These are phyloP conservation scores for Mylabris sibirica DNA, from an alignment of 2,888 invertebrate genomes.

Conservation along the genomic window DNA sequence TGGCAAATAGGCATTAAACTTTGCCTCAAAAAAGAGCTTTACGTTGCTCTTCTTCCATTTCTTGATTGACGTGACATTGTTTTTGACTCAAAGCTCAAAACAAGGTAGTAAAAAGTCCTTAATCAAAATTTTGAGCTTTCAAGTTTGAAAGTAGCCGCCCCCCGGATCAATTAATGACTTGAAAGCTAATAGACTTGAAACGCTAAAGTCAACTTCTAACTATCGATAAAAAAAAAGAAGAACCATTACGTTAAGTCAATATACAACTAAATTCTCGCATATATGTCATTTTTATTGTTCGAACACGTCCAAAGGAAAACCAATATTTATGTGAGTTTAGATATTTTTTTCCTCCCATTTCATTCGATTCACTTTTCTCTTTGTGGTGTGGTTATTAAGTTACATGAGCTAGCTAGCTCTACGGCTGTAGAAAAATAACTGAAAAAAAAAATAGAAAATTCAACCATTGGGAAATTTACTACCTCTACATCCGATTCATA, in stretches of 20 bases:
- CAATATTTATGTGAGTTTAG: slow-evolving; percentile 52
- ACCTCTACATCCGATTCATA: slow-evolving; percentile 37
- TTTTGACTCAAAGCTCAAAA: too few relatives aligned
- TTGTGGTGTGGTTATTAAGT: slow-evolving; percentile 44
- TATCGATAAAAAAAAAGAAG: neutral
- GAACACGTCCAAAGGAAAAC: slow-evolving; percentile 46
- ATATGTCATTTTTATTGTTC: slow-evolving; percentile 49
- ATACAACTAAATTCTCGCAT: slow-evolving; percentile 42
- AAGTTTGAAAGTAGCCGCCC: too few relatives aligned
- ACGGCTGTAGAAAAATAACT: slow-evolving; percentile 18
- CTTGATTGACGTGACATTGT: too few relatives aligned
- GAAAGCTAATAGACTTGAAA: too few relatives aligned
- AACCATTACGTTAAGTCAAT: slow-evolving; percentile 39
- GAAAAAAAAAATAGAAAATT: neutral
- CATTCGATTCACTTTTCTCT: neutral
- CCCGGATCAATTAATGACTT: too few relatives aligned
- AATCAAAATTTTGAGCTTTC: too few relatives aligned
- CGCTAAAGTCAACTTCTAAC: neutral
- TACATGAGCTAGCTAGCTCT: slow-evolving; percentile 40
- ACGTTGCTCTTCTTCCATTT: too few relatives aligned
- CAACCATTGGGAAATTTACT: slow-evolving; percentile 39
- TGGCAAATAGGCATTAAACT: too few relatives aligned
- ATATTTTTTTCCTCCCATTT: slow-evolving; percentile 41
- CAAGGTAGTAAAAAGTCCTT: too few relatives aligned
- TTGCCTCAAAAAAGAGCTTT: too few relatives aligned